A percentile compares a stretch with the other conserved stretches of the same genome.
Evolutionary conservation across 1,140 invertebrate species (phyloP).

Genomic region (Platorchestia sp.): DNA sequence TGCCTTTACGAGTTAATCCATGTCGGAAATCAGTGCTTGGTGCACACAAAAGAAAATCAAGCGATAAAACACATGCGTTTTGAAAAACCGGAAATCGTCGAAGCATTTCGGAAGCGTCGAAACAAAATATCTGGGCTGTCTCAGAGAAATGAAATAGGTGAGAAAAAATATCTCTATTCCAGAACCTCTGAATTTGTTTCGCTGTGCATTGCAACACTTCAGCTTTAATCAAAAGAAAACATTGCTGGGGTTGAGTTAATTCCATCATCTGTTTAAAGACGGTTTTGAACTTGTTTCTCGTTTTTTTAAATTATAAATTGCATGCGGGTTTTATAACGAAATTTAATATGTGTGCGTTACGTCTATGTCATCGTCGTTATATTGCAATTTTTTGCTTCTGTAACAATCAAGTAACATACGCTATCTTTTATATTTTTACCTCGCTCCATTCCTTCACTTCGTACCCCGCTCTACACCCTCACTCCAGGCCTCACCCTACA

Average conservation of each 20-base stretch:
- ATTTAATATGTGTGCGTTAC: not conserved
- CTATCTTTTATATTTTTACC: not conserved
- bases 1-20: not conserved
- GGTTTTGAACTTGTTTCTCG: not conserved
- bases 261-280: not conserved
- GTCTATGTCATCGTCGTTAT: not conserved
- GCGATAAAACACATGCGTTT: too few species aligned
- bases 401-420: not conserved
- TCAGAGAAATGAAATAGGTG: too few species aligned
- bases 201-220: too few species aligned
- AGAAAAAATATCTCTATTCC: too few species aligned
- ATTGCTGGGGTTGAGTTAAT: too few species aligned
- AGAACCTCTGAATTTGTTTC: too few species aligned
- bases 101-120: too few species aligned
- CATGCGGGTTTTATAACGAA: not conserved
- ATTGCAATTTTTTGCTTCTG: not conserved
- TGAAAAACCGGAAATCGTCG: too few species aligned
- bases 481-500: not conserved
- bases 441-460: not conserved
- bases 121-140: too few species aligned
- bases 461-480: not conserved
- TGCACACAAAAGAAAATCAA: too few species aligned
- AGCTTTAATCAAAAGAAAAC: too few species aligned
- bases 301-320: not conserved
- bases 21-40: too few species aligned